Evolutionary conservation across 1,140 invertebrate species (phyloP).

Genomic region (Melanaphis sacchari): DNA sequence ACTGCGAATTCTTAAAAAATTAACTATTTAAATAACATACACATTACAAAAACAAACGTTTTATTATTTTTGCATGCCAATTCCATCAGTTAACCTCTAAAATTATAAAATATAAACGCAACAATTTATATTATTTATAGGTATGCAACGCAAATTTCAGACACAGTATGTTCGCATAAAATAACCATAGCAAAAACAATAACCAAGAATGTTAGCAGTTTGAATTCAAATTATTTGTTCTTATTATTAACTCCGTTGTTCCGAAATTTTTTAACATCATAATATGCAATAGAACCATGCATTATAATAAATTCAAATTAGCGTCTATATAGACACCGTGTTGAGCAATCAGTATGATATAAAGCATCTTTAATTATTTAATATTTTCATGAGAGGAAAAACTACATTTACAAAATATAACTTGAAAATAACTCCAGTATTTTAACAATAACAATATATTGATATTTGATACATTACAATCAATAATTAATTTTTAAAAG

Average conservation of each 20-base stretch:
- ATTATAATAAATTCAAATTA: background rate
- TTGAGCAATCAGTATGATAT: background rate
- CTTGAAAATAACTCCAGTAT: no score
- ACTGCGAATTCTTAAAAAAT: background rate
- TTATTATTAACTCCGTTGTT: no score
- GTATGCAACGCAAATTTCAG: background rate
- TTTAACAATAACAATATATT: no score
- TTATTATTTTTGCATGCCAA: background rate
- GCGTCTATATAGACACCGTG: no score
- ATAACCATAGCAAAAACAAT: background rate
- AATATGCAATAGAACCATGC: background rate
- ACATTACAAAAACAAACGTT: background rate
- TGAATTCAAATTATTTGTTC: background rate
- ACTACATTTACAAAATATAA: background rate
- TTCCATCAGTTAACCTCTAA: background rate
- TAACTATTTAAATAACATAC: background rate
- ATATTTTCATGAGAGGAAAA: background rate
- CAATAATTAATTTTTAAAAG: no score
- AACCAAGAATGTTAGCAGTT: background rate
- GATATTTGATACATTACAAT: no score
- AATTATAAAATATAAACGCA: background rate
- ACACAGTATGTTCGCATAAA: background rate
- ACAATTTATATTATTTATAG: background rate
- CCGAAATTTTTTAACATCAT: background rate
- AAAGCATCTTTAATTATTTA: background rate